phyloP scores from a whole-genome alignment of 2,888 invertebrate genomes.

The Sesamia inferens region DNA sequence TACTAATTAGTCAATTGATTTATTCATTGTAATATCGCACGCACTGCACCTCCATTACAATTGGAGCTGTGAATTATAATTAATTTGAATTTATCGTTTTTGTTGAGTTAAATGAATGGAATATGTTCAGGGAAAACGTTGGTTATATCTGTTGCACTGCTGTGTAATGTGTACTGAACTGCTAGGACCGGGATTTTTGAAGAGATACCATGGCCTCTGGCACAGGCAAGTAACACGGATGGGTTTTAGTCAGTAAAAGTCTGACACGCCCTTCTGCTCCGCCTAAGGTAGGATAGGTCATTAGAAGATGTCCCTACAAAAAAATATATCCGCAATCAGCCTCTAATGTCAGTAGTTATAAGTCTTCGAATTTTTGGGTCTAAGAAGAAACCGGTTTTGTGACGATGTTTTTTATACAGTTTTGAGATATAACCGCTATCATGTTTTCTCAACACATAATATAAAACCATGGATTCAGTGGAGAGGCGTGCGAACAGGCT shows the following conservation, averaged over 20 bases:
- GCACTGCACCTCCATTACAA: constrained; percentile 46
- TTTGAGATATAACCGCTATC: not conserved
- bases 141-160: not conserved
- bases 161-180: not conserved
- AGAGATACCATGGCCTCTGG: too few species aligned
- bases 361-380: not conserved
- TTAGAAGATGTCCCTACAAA: too few species aligned
- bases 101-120: constrained; percentile 2
- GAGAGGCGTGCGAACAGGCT: too few species aligned
- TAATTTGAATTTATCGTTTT: constrained; percentile 37
- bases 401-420: not conserved
- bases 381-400: not conserved
- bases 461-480: too few species aligned
- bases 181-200: too few species aligned
- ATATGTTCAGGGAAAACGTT: not conserved
- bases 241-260: too few species aligned
- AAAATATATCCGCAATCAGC: too few species aligned
- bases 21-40: constrained; percentile 55
- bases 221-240: too few species aligned
- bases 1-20: constrained; percentile 51
- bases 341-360: not conserved
- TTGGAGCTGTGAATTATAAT: constrained; percentile 41
- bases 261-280: too few species aligned
- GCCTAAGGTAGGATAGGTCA: too few species aligned
- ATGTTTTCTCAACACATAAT: not conserved